Percentiles rank a stretch among this genome's conserved stretches.
These are phyloP conservation scores for Dermatemys mawii DNA, from an alignment of 2,113 vertebrate genomes.

Conservation along the genomic window DNA sequence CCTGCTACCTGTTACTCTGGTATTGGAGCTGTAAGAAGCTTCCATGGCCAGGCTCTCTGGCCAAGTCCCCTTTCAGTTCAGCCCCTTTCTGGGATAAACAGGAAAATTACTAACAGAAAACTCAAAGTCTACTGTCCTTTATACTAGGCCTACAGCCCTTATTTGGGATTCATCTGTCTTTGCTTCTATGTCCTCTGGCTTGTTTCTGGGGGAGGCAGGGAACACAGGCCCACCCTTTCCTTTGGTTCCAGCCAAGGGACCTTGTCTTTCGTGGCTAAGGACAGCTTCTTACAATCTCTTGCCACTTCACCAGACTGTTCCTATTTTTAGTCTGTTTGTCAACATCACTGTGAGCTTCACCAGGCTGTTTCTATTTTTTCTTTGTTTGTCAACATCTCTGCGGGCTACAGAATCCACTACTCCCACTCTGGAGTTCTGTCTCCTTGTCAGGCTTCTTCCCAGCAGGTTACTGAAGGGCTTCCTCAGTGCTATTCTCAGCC, in stretches of 20 bases:
- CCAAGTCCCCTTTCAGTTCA: neutral
- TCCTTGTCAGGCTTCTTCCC: neutral
- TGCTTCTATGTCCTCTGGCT: neutral
- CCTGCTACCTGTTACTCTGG: neutral
- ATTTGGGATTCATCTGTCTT: neutral
- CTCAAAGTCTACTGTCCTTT: no score
- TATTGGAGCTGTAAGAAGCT: neutral
- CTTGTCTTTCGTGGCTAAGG: neutral
- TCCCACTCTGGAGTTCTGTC: neutral
- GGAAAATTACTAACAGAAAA: neutral
- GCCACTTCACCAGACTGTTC: no score
- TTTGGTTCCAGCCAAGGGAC: neutral
- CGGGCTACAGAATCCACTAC: neutral
- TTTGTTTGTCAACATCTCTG: neutral
- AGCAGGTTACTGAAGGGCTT: neutral
- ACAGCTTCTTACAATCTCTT: neutral
- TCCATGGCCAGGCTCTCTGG: neutral
- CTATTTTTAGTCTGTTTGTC: no score
- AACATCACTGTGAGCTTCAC: no score
- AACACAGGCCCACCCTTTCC: neutral
- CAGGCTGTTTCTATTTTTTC: no score
- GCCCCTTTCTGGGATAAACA: neutral
- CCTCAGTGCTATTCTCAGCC: neutral
- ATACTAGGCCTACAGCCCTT: neutral
- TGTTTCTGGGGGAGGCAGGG: neutral